Evolutionary conservation across 2,888 invertebrate genomes (phyloP), one percentile per base, ranked within the genome.

Genomic region (Melolontha melolontha): DNA sequence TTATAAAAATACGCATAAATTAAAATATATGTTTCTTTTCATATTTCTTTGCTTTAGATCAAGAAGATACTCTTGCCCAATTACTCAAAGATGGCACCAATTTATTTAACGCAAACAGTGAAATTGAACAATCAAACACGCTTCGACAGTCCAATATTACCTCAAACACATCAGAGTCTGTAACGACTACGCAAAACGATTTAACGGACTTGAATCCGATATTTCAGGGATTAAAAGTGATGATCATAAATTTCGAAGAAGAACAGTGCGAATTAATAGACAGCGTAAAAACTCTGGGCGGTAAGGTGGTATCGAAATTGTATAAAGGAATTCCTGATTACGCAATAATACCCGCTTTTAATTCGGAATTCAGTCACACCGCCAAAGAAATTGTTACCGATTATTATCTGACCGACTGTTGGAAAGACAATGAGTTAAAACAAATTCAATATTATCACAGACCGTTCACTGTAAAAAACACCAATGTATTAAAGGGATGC

Each of bases 381-480:
- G 90, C 88, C 1, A 80, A 82, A 0, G 88, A 91, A 76, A 81
- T 91, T 0, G 89, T 94, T 65, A 92, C 91, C 1, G 87, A 89
- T 73, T 86, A 91, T 69, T 95, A 91, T 88, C 83, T 94, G 76
- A 89, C 88, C 79, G 91, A 92, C 76, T 92, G 91, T 75, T 81
- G 88, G 12, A 86, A 87, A 41, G 85, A 86, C 64, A 85, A 86
- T 76, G 84, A 85, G 77, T 72, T 92, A 1, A 80, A 91, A 0
- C 86, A 88, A 0, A 81, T 91, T 6, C 83, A 87, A 73, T 94
- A 94, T 82, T 94, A 90, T 79, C 93, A 94, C 79, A 85, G 86
- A 14, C 92, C 92, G 0, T 84, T 92, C 51, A 86, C 86, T 0
- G 76, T 87, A 27, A 42, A 7, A 44, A 42, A 29, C 7, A 76